These are phyloP conservation scores for Tinamus guttatus DNA, from an alignment of 2,113 vertebrate genomes.

Conservation along the genomic window DNA sequence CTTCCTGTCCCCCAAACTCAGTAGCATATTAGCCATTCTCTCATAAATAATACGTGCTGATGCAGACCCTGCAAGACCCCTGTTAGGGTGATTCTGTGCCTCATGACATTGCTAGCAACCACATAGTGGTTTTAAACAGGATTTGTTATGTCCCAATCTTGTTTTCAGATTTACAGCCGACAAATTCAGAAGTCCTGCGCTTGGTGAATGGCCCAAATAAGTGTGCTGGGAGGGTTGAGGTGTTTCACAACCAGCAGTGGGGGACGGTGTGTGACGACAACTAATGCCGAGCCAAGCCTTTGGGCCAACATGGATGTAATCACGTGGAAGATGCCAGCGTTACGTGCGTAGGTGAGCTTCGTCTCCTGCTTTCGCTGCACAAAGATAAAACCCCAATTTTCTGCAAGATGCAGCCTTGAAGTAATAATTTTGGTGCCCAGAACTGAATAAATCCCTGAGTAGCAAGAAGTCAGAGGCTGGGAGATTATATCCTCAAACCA, in stretches of 20 bases:
- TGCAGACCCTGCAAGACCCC: not conserved
- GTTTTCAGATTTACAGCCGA: not conserved
- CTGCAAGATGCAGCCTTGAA: not conserved
- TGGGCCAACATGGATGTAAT: not conserved
- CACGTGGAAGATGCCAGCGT: not conserved
- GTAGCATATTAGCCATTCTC: too few species aligned
- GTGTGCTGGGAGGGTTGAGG: conserved; percentile 69
- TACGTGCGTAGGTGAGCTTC: conserved; percentile 39
- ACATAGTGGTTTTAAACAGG: not conserved
- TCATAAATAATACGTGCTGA: too few species aligned
- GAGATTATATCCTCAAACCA: not conserved
- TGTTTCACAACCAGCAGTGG: conserved; percentile 88
- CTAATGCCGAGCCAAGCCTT: conserved; percentile 9
- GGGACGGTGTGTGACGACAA: conserved; percentile 89
- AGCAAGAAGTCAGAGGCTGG: not conserved
- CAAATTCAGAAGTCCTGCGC: not conserved
- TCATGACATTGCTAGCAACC: accelerated
- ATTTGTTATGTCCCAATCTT: not conserved
- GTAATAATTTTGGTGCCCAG: not conserved
- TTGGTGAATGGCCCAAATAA: not conserved
- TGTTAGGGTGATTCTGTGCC: not conserved
- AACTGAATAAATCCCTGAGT: not conserved
- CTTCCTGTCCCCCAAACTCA: too few species aligned
- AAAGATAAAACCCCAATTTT: accelerated
- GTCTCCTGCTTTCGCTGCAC: not conserved